Base-by-base conservation (phyloP, 2,797 vertebrate species). In the Pitangus sulphuratus region DNA sequence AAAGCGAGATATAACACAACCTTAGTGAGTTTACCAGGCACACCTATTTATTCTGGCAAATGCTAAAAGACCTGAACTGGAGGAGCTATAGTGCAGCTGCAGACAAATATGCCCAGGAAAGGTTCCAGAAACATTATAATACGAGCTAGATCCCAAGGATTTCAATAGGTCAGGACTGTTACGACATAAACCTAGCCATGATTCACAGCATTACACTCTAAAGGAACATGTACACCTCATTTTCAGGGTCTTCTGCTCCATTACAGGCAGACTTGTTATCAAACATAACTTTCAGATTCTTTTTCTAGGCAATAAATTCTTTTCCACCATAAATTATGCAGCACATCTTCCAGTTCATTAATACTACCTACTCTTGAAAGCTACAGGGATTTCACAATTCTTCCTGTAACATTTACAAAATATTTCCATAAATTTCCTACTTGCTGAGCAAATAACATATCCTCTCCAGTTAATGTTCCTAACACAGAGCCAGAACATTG, bases 331-430 rank as follows among this genome's bases (percentile, higher is more conserved):
- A 84, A 91, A 78, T 86, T 84, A 84, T 58, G 35, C 83, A 84
- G 91, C 57, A 83, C 31, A n/a, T 75, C 69, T 90, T 93, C 71
- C 64, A 85, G 68, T 80, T 76, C 20, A 3, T 95, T 94, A 95
- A 81, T 81, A 35, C 42, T 54, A 66, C 76, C 61, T 65, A 25
- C 65, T 40, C 76, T 50, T 40, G 25, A 93, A 79, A 94, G 62
- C 81, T 76, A 76, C 71, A 51, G 75, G 84, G 91, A 89, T 94
- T 95, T 92, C 83, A 74, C 70, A 84, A 61, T 90, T 93, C 80
- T 14, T 84, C 42, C 69, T 58, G 56, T 77, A 94, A 95, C 91
- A 94, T 94, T 95, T 89, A 91, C 79, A 84, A 91, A 92, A 84
- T 77, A 87, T 92, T 95, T 85, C 91, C 83, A 85, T 81, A 86